Evolutionary conservation across 2,113 vertebrate genomes (phyloP), one percentile per base, ranked within the genome.

Genomic region (Scytalopus superciliaris): DNA sequence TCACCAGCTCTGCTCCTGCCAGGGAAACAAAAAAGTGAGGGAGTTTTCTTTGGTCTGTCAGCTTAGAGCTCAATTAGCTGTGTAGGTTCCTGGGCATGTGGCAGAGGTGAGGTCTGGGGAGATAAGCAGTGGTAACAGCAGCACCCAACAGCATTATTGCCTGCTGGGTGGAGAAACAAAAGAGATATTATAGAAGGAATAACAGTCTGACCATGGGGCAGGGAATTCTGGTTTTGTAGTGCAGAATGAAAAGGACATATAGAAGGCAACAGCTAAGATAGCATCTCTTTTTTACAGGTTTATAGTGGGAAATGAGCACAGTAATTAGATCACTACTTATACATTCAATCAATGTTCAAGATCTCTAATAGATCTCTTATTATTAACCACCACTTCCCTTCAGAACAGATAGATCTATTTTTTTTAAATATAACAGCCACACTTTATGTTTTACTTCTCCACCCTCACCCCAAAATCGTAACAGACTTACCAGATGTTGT

Each of bases 41-140:
- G 13, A 64, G 7, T 10, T 53, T 89, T 85, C 11, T 89, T 49
- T 23, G 8, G 2, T 68, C 31, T 39, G 42, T 33, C 23, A 76
- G 28, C 31, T 76, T 49, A 49, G 52, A 92, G 25, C 33, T 19
- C 68, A 72, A 14, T 80, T 59, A 91, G 33, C 28, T 53, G 24
- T 0, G 0, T 27, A 57, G n/a, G 19, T 40, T 15, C 23, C 35
- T 24, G 35, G 23, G 25, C 6, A 1, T 4, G 18, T 5, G 12
- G n/a, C 35, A 64, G 49, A 78, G 18, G 30, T 7, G 31, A 59
- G 39, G 47, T 37, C 22, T 70, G 12, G 8, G n/a, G 2, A 31
- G 9, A 3, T 15, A 14, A 60, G 52, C 60, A 62, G 60, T 25
- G 28, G 11, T 28, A 62, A n/a, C 14, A 42, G 69, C 69, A 77